Conservation (phyloP, 2,797 vertebrate genomes). For the Rhabdophis nuchalis region DNA sequence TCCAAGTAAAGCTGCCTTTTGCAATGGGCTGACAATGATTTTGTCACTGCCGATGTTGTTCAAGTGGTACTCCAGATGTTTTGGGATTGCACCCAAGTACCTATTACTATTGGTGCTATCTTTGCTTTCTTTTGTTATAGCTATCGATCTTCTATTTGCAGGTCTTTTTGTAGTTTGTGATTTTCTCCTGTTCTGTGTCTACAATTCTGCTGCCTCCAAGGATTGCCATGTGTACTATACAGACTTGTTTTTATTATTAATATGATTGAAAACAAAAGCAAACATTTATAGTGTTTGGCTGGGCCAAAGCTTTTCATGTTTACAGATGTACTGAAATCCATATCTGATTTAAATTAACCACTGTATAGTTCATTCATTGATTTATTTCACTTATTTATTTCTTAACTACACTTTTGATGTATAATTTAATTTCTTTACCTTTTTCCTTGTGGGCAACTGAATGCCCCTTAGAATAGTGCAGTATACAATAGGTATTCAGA, state of each 20-base stretch:
- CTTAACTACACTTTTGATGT: background rate
- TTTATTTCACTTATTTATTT: background rate
- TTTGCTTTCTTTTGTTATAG: background rate
- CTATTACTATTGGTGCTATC: background rate
- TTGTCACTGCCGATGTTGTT: background rate
- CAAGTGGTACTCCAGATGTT: background rate
- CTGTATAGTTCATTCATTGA: background rate
- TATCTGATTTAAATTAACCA: background rate
- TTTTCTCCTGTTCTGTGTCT: background rate
- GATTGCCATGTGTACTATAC: background rate
- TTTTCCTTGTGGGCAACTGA: slow-evolving; percentile 15
- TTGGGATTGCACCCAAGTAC: background rate
- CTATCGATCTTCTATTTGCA: background rate
- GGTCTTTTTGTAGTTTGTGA: background rate
- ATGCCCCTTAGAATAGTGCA: slow-evolving; percentile 17
- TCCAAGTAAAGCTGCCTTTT: background rate
- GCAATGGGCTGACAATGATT: background rate
- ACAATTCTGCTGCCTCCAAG: background rate
- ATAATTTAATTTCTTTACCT: slow-evolving; percentile 34
- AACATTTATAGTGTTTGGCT: background rate
- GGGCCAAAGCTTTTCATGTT: background rate
- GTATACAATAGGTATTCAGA: slow-evolving; percentile 38
- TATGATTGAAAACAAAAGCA: background rate
- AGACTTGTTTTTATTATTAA: background rate
- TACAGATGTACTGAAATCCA: background rate